These are phyloP conservation scores for Characodon lateralis DNA, from an alignment of 2,797 vertebrate genomes.

Conservation along the genomic window DNA sequence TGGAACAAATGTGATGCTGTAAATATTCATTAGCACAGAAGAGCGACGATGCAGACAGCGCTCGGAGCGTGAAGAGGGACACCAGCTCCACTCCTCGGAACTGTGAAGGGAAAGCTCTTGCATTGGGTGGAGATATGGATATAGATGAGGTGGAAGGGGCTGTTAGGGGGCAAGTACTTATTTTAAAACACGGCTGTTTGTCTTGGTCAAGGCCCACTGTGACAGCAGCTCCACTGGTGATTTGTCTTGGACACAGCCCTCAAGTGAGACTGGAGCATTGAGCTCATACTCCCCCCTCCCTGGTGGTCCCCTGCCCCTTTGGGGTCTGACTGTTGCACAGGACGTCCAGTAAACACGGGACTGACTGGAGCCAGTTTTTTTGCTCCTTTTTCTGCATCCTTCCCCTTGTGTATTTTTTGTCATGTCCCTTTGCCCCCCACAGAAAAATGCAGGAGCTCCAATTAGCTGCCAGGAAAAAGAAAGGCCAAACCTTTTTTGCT, in stretches of 20 bases:
- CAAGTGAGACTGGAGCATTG: slow-evolving; percentile 57
- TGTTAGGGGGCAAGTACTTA: slow-evolving; percentile 67
- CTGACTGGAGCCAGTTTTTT: slow-evolving; percentile 51
- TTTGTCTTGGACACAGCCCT: slow-evolving; percentile 81
- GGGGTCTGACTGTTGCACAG: slow-evolving; percentile 55
- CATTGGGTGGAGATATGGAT: slow-evolving; percentile 64
- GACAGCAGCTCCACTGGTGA: slow-evolving; percentile 78
- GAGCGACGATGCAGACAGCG: slow-evolving; percentile 50
- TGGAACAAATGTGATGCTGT: slow-evolving; percentile 69
- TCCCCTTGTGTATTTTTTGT: slow-evolving; percentile 50
- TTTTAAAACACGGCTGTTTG: slow-evolving; percentile 80
- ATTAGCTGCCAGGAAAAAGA: slow-evolving; percentile 76
- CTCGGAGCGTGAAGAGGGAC: slow-evolving; percentile 64
- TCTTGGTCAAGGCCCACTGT: slow-evolving; percentile 79
- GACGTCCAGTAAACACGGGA: slow-evolving; percentile 68
- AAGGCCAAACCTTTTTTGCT: slow-evolving; percentile 66
- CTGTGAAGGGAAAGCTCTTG: slow-evolving; percentile 69
- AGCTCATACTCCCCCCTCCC: slow-evolving; percentile 54
- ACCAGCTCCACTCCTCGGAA: slow-evolving; percentile 67
- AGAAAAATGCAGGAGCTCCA: slow-evolving; percentile 72
- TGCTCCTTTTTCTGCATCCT: slow-evolving; percentile 36
- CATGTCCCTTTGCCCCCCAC: slow-evolving; percentile 74
- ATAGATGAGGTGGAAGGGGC: slow-evolving; percentile 65
- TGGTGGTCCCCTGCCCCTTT: slow-evolving; percentile 49
- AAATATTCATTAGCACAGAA: slow-evolving; percentile 44